Evolutionary conservation across 2,113 vertebrate species (phyloP).

Genomic region (Machaerirhynchus nigripectus): DNA sequence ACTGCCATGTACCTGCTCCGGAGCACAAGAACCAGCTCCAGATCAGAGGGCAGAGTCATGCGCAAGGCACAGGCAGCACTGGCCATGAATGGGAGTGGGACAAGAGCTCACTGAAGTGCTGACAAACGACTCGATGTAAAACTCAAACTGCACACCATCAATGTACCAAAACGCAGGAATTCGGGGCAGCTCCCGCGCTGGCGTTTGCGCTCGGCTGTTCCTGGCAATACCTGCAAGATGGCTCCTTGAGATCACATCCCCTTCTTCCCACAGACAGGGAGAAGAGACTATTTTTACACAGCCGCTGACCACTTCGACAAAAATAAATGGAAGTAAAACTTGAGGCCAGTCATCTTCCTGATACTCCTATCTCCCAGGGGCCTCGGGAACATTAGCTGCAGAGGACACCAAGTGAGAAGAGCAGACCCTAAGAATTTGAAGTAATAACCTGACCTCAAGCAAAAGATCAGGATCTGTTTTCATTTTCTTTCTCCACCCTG

Average conservation of each 20-base stretch:
- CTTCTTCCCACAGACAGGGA: background rate
- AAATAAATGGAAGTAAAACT: background rate
- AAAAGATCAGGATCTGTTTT: background rate
- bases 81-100: background rate
- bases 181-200: accelerated
- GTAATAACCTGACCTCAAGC: background rate
- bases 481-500: background rate
- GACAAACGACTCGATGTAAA: background rate
- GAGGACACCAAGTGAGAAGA: background rate
- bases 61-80: background rate
- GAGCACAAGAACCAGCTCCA: background rate
- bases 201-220: accelerated
- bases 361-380: background rate
- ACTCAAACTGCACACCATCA: background rate
- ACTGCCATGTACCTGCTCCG: background rate
- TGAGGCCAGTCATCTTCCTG: background rate
- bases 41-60: background rate
- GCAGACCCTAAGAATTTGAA: background rate
- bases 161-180: background rate
- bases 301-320: background rate
- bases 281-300: constrained; percentile 7
- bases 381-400: accelerated
- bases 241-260: background rate
- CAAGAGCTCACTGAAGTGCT: background rate
- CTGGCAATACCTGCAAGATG: background rate